These are phyloP conservation scores for Loris lydekkerianus DNA, from an alignment of 2,797 vertebrate genomes.

Conservation along the genomic window DNA sequence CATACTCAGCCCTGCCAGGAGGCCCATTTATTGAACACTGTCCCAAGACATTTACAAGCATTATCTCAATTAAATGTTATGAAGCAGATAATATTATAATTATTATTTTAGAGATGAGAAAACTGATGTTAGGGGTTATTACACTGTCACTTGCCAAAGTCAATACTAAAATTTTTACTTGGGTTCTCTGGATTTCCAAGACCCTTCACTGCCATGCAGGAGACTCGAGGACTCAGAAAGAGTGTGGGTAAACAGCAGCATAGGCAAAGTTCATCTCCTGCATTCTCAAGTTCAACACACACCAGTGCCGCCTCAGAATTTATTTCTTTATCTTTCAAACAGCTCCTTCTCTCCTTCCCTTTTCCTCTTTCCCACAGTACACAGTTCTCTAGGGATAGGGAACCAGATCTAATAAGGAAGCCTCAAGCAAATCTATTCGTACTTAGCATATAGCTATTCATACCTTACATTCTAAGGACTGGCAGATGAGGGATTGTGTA, in stretches of 20 bases:
- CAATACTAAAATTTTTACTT: conserved; percentile 2
- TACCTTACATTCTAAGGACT: background rate
- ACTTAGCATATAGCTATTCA: background rate
- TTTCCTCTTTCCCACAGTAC: background rate
- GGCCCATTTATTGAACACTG: background rate
- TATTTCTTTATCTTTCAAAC: background rate
- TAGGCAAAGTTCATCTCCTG: background rate
- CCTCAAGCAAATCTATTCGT: conserved; percentile 11
- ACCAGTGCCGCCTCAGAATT: background rate
- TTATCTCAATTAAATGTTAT: background rate
- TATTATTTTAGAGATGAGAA: background rate
- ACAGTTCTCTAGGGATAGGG: background rate
- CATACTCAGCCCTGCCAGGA: background rate
- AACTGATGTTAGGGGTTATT: background rate
- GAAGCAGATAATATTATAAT: background rate
- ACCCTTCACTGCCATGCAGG: background rate
- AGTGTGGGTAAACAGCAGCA: background rate
- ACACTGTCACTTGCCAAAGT: background rate
- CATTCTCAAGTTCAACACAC: background rate
- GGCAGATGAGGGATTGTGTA: background rate
- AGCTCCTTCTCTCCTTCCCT: background rate
- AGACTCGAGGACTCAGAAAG: background rate
- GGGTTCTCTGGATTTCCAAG: background rate
- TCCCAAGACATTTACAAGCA: background rate
- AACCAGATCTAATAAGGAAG: background rate